Evolutionary conservation across 2,797 vertebrate species (phyloP).

Genomic region (Lutjanus argentimaculatus): DNA sequence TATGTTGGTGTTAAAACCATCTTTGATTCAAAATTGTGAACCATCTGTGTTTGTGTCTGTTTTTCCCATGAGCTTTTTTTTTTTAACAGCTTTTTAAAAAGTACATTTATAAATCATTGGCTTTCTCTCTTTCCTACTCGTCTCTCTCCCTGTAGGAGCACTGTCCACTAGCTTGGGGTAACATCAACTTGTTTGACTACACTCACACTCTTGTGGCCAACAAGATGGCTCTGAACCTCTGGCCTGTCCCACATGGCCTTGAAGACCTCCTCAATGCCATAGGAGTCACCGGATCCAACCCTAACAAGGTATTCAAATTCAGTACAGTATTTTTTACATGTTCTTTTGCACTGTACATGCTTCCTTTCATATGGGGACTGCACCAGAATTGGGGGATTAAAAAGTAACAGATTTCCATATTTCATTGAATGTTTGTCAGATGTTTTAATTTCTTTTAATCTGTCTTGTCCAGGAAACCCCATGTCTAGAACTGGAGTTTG

Average conservation of each 20-base stretch:
- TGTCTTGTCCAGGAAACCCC: conserved; percentile 91
- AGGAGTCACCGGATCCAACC: conserved; percentile 97
- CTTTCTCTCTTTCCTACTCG: neutral
- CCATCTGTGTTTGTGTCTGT: conserved; percentile 5
- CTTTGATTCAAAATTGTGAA: neutral
- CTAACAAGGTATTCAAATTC: conserved; percentile 90
- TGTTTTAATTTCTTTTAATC: neutral
- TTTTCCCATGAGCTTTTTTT: neutral
- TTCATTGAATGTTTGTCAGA: neutral
- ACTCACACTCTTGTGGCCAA: conserved; percentile 96
- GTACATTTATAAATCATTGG: neutral
- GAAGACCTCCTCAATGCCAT: conserved; percentile 98
- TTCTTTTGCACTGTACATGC: neutral
- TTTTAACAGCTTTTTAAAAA: neutral
- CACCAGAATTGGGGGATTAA: neutral
- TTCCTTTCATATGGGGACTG: neutral
- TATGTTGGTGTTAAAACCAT: neutral
- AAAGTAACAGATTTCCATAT: neutral
- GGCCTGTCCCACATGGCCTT: conserved; percentile 97
- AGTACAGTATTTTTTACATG: neutral
- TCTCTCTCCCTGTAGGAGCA: conserved; percentile 88
- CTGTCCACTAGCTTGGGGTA: conserved; percentile 97
- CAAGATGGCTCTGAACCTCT: conserved; percentile 98
- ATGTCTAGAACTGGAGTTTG: conserved; percentile 97
- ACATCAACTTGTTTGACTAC: conserved; percentile 98